These are phyloP conservation scores for Erithacus rubecula DNA, from an alignment of 2,797 vertebrate genomes.

Conservation along the genomic window DNA sequence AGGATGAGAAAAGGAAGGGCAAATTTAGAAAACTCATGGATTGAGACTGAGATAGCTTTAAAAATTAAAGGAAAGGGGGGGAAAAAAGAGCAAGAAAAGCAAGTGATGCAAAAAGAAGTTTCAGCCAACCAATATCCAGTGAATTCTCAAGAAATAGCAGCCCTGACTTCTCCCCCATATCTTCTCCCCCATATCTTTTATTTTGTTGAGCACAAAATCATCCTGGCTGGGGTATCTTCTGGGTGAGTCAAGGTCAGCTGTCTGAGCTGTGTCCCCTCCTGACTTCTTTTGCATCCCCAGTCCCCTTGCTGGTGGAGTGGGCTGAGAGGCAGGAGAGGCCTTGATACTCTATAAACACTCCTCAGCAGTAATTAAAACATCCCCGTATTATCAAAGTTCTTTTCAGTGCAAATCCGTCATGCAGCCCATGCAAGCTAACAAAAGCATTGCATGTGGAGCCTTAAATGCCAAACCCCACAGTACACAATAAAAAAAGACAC, in stretches of 20 bases:
- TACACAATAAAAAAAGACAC: neutral
- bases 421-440: neutral
- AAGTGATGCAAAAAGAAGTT: neutral
- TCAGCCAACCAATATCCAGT: neutral
- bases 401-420: neutral
- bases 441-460: neutral
- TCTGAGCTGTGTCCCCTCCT: neutral
- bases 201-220: neutral
- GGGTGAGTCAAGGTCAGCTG: neutral
- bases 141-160: neutral
- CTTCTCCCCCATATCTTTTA: neutral
- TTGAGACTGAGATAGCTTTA: neutral
- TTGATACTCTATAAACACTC: neutral
- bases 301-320: fast-evolving
- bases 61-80: neutral
- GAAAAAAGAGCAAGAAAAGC: neutral
- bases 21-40: neutral
- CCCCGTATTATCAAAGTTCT: neutral
- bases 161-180: neutral
- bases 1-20: neutral
- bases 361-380: neutral
- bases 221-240: neutral
- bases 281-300: neutral
- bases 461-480: neutral
- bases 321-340: neutral